Base-by-base conservation (phyloP, 2,888 invertebrate species). In the Scaptomyza tumidula region DNA sequence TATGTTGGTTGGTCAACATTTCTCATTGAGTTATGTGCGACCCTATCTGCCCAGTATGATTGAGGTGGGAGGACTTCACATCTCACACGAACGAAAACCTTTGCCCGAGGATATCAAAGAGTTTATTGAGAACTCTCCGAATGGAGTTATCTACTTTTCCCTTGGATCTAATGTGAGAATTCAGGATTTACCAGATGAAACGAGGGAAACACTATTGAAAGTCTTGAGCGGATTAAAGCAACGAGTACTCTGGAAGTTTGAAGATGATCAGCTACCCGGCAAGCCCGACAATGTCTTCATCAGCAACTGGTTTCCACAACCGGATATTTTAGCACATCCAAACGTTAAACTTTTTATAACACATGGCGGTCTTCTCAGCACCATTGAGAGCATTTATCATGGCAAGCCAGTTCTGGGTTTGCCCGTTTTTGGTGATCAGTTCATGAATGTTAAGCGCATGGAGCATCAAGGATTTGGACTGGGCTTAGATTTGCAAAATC, bases 321-420 rank as follows among this genome's bases (percentile, higher is more conserved):
- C 88, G 1, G 92, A 92, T 55, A 82, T 92, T 6, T 62, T 92
- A 24, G 92, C 91, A 13, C 93, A 94, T 82, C 90, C 91, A 0
- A 93, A 93, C 27, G 90, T 93, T 0, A 91, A 91, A 31, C 86
- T 93, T 0, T 93, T 94, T 59, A 92, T 94, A 45, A 93, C 93
- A 0, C 94, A 94, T 76, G 93, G 93, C 0, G 94, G 94, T 0
- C 89, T 93, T 13, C 88, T 93, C 19, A 93, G 93, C 50, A 90
- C 92, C 5, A 92, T 92, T 19, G 94, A 93, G 74, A 91, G 93
- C 0, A 84, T 92, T 1, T 90, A 90, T 76, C 90, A 90, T 61
- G 93, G 90, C 3, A 92, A 93, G 5, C 93, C 93, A 0, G 76
- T 93, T 4, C 65, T 93, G 10, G 93, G 92, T 0, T 72, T 93